A percentile compares a stretch with the other conserved stretches of the same genome.
These are phyloP conservation scores for Pristionchus maxplancki DNA, from an alignment of 2,888 invertebrate species.

Conservation along the genomic window DNA sequence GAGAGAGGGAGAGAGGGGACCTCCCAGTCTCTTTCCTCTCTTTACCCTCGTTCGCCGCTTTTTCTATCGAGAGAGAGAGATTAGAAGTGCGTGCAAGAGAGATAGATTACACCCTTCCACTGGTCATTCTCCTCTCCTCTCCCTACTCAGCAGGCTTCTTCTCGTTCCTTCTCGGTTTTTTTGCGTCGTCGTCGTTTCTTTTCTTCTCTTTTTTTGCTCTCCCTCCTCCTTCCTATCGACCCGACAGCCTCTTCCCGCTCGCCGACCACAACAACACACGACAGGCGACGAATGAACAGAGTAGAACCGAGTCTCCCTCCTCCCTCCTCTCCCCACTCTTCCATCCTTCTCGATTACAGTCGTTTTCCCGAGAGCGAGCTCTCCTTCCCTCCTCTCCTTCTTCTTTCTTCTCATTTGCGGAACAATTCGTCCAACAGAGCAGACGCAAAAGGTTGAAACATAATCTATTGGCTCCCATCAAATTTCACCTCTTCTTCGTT, in stretches of 20 bases:
- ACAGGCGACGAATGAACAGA: constrained; percentile 40
- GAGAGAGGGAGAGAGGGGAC: background rate
- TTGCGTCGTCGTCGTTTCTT: background rate
- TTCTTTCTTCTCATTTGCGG: background rate
- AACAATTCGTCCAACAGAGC: background rate
- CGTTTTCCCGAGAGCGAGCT: background rate
- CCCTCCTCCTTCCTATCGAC: constrained; percentile 12
- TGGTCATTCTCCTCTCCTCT: background rate
- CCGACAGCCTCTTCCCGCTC: constrained; percentile 19
- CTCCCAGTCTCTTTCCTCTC: constrained; percentile 2
- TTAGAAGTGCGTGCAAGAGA: background rate
- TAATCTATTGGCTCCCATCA: constrained; percentile 38
- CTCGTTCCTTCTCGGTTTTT: background rate
- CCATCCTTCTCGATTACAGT: constrained; percentile 29
- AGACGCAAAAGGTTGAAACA: constrained; percentile 31
- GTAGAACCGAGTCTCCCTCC: constrained; percentile 30
- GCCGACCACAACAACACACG: constrained; percentile 13
- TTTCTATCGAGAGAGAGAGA: constrained; percentile 2
- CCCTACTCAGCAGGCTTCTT: background rate
- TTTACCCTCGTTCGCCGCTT: background rate
- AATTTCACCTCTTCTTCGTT: background rate
- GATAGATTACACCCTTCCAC: background rate
- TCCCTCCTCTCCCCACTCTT: background rate
- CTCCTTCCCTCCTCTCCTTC: background rate
- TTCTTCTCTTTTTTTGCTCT: background rate